These are phyloP conservation scores for Galaxias olidus DNA, from an alignment of 2,797 vertebrate species.

Conservation along the genomic window DNA sequence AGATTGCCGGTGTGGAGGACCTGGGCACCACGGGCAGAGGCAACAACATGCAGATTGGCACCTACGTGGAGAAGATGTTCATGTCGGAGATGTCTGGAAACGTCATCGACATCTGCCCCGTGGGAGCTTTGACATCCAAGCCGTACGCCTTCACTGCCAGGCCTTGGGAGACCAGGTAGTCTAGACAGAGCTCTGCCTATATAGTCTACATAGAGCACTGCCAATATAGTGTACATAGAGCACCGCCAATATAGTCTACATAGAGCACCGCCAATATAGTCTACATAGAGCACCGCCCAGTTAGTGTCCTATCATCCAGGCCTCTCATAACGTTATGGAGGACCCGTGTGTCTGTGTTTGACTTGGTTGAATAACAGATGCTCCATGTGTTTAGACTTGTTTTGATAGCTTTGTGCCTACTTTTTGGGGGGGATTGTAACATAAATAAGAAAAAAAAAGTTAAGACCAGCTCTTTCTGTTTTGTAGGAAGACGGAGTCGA, in stretches of 20 bases:
- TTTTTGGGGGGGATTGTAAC: too few relatives aligned
- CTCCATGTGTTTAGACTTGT: too few relatives aligned
- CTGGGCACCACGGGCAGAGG: slow-evolving; percentile 96
- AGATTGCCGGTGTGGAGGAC: slow-evolving; percentile 96
- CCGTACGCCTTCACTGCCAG: slow-evolving; percentile 96
- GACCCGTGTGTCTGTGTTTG: too few relatives aligned
- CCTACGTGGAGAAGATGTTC: slow-evolving; percentile 98
- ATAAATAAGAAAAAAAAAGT: not conserved
- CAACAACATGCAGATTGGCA: slow-evolving; percentile 95
- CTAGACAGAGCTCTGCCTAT: too few relatives aligned
- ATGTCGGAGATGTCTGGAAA: slow-evolving; percentile 98
- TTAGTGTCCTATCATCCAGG: too few relatives aligned
- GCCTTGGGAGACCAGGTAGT: slow-evolving; percentile 95
- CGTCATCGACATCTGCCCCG: slow-evolving; percentile 95
- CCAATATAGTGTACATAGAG: too few relatives aligned
- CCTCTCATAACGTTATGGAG: too few relatives aligned
- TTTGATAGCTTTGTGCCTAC: too few relatives aligned
- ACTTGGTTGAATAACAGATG: too few relatives aligned
- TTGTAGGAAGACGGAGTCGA: slow-evolving; percentile 91
- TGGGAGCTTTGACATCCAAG: slow-evolving; percentile 96
- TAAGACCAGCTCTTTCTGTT: not conserved
- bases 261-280: too few relatives aligned
- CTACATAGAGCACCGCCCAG: not conserved
- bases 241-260: too few relatives aligned
- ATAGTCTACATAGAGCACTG: too few relatives aligned